Conservation (phyloP, 2,113 vertebrate species). For the Phylloscopus trochilus region DNA sequence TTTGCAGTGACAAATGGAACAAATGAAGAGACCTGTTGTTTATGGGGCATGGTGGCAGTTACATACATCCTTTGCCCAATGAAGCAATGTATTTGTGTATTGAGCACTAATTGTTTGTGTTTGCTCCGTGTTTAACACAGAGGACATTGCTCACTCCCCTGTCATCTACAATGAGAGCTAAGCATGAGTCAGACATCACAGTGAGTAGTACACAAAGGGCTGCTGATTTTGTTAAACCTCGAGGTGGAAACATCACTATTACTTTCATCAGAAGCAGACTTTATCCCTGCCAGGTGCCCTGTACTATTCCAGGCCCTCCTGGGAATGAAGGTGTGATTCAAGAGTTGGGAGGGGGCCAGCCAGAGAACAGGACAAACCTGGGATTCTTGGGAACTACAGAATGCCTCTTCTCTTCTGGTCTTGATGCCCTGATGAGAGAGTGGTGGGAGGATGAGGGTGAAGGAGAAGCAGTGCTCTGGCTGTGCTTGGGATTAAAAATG, state of each 20-base stretch:
- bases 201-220: neutral
- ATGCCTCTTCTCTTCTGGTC: neutral
- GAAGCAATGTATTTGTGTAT: constrained; percentile 28
- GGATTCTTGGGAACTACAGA: neutral
- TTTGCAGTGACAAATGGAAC: constrained; percentile 15
- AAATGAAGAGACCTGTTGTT: constrained; percentile 41
- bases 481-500: neutral
- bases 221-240: neutral
- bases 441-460: accelerated
- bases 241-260: neutral
- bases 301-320: neutral
- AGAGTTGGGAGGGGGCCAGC: neutral
- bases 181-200: neutral
- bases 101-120: neutral
- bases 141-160: neutral
- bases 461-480: neutral
- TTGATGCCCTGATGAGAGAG: neutral
- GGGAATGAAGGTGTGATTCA: neutral
- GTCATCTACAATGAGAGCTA: neutral
- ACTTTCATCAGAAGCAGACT: neutral
- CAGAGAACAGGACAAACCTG: neutral
- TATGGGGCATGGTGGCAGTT: neutral
- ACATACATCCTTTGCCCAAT: neutral
- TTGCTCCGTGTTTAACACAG: neutral
- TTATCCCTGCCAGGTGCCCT: accelerated